Percentiles rank a stretch among this genome's conserved stretches.
Evolutionary conservation across 92 coral and sea anemone species (phyloP).

Genomic region (Phenganax stokvisi): DNA sequence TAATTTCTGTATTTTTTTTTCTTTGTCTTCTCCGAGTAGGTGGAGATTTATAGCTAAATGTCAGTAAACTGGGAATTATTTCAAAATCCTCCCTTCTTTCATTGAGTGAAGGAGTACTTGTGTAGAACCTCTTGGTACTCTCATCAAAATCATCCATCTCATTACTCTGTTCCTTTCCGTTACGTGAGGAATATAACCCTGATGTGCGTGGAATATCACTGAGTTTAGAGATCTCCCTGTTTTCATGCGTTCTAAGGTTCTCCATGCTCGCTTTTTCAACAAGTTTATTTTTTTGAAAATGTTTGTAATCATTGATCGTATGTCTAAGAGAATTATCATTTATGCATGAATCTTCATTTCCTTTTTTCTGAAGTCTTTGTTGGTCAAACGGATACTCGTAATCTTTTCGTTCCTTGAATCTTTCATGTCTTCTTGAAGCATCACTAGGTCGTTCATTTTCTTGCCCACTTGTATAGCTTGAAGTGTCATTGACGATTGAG

Average conservation of each 20-base stretch:
- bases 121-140: not conserved
- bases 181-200: not conserved
- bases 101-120: conserved; percentile 22
- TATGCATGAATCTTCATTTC: not conserved
- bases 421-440: not conserved
- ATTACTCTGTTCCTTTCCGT: conserved; percentile 14
- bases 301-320: not conserved
- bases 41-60: conserved; percentile 37
- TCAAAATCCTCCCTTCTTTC: conserved; percentile 7
- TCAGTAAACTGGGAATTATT: conserved; percentile 15
- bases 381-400: not conserved
- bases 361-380: not conserved
- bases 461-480: not conserved
- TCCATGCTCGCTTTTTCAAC: not conserved
- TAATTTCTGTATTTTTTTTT: conserved; percentile 30
- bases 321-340: not conserved
- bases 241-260: not conserved
- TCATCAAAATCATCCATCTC: not conserved
- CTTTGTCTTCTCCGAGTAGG: conserved; percentile 42
- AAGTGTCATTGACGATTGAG: not conserved
- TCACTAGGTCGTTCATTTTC: not conserved
- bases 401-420: not conserved
- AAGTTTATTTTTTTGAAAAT: not conserved
- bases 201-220: not conserved
- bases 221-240: not conserved